Evolutionary conservation across 2,888 invertebrate genomes (phyloP).

Genomic region (Ariolimax columbianus): DNA sequence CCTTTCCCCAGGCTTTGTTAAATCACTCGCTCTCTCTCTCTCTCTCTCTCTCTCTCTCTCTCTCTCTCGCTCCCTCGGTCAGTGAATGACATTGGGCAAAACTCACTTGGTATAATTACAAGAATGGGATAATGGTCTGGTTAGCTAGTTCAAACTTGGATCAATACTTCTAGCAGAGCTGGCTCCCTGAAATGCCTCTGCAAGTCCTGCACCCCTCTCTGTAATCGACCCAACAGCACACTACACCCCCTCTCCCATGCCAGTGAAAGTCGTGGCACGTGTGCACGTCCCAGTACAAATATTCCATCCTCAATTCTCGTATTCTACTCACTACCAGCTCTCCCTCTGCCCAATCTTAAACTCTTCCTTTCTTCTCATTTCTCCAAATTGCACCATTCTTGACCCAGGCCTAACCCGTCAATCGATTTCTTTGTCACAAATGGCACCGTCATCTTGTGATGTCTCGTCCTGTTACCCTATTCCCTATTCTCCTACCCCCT

Average conservation of each 20-base stretch:
- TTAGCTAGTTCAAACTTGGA: not conserved
- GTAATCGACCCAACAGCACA: not conserved
- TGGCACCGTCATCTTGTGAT: not conserved
- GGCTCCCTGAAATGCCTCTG: not conserved
- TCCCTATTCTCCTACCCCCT: not conserved
- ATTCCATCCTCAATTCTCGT: not conserved
- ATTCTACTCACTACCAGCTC: not conserved
- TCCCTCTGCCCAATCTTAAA: not conserved
- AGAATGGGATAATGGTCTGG: not conserved
- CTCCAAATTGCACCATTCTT: slow-evolving; percentile 34
- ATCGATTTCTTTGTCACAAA: slow-evolving; percentile 33
- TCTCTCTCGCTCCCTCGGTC: not conserved
- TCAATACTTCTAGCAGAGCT: not conserved
- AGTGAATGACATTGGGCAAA: not conserved
- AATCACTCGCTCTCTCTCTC: too few species aligned
- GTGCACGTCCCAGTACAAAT: not conserved
- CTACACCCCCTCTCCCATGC: not conserved
- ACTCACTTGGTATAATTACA: not conserved
- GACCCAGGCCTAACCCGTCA: not conserved
- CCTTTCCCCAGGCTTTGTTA: not conserved
- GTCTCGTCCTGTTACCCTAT: not conserved
- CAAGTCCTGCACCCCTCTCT: not conserved
- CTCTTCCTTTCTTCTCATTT: slow-evolving; percentile 4
- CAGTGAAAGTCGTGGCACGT: not conserved
- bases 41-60: not conserved